Evolutionary conservation across 2,797 vertebrate genomes (phyloP), one percentile per base, ranked within the genome.

Genomic region (Manis pentadactyla): DNA sequence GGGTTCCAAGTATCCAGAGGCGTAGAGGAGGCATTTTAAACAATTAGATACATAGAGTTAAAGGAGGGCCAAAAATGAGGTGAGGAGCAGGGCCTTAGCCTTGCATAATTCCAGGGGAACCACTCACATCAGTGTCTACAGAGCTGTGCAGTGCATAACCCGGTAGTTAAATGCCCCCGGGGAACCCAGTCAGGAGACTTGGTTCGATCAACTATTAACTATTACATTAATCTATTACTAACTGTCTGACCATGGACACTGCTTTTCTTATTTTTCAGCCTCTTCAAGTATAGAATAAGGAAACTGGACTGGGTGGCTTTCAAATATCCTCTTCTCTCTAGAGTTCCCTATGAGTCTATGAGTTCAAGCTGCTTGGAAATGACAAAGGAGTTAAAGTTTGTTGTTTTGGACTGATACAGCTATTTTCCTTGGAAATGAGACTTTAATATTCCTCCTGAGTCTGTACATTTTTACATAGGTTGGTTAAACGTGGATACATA

Each of bases 341-440:
- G 49, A 82, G 42, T 55, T 29, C 39, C 85, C 86, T 63, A 12
- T 59, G 53, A 83, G 46, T 77, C 46, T 88, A 1, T 12, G 27
- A 39, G 29, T 51, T 49, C 39, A 83, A 51, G 25, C 8, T 53
- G 21, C 89, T 19, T 25, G 34, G 34, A 89, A 92, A 79, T 15
- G 12, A 84, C 0, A 9, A 6, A 29, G 57, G 10, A 63, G 19
- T 64, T 46, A 92, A 71, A 92, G 27, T 18, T 59, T 89, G 15
- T 79, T 78, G 19, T 82, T 89, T 82, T 5, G 7, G 51, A 69
- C 63, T 42, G 14, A 92, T 79, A 61, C 61, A 71, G 18, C 21
- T n/a, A 75, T 63, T 87, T n/a, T 69, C 49, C 31, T 85, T 74
- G 13, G 51, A 85, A 93, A 78, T 63, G 14, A 96, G 57, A 88